phyloP scores from a whole-genome alignment of 2,888 invertebrate species.

The Pristionchus arcanus region DNA sequence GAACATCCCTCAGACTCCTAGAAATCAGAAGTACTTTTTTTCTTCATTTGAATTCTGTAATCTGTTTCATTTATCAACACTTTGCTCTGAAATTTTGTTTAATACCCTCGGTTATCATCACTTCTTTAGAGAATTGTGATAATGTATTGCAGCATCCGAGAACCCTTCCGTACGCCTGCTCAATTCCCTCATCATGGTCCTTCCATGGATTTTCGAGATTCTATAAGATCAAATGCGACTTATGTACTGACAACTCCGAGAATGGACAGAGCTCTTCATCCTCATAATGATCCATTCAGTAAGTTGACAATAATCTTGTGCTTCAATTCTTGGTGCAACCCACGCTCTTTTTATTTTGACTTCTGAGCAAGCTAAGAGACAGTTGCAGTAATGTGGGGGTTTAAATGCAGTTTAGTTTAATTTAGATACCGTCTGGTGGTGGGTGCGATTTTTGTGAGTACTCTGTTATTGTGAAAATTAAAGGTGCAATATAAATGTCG shows the following conservation, averaged over 20 bases:
- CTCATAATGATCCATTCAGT: conserved; percentile 52
- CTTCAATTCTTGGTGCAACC: background rate
- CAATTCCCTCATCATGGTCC: background rate
- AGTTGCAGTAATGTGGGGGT: background rate
- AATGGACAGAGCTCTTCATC: conserved; percentile 39
- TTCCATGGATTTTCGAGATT: conserved; percentile 35
- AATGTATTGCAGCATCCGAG: background rate
- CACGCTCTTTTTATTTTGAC: background rate
- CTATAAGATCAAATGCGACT: conserved; percentile 42
- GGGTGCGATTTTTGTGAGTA: background rate
- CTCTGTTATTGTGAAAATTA: background rate
- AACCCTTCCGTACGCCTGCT: conserved; percentile 18
- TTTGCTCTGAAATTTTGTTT: background rate
- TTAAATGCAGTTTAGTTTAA: background rate
- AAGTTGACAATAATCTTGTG: background rate
- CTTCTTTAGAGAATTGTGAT: background rate
- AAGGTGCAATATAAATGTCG: background rate
- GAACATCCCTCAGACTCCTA: conserved; percentile 12
- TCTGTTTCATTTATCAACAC: background rate
- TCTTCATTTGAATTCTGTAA: background rate
- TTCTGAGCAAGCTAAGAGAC: background rate
- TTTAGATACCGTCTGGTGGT: background rate
- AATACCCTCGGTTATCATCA: background rate
- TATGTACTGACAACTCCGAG: conserved; percentile 36
- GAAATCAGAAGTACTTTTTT: conserved; percentile 16